Base-by-base conservation (phyloP, 2,113 vertebrate species). In the Mustela lutreola region DNA sequence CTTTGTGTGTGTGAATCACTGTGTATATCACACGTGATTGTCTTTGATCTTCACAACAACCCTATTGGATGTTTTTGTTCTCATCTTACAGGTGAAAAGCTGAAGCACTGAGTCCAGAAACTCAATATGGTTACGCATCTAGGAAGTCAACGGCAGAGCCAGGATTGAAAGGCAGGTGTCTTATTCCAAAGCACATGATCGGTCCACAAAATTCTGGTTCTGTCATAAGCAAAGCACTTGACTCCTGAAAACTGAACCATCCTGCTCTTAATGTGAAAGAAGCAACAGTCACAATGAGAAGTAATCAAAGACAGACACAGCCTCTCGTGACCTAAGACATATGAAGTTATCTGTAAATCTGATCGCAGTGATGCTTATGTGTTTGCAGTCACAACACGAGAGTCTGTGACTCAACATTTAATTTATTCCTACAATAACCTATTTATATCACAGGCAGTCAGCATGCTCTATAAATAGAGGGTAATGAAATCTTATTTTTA, bases 371-470 rank as follows among this genome's bases (percentile, higher is more conserved):
- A 91, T 16, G 42, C 8, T 39, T 91, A 70, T 95, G 28, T 92
- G 60, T 70, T 58, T 95, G 19, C 53, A 73, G 65, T 91, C 39
- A 31, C 89, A 89, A 94, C 19, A 33, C 1, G 19, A 45, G 65
- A 42, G 58, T 65, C 45, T 73, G 73, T 53, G 84, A 88, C 71
- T 96, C 42, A 53, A 81, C 39, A 26, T 93, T 93, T 82, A 67
- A 86, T 73, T 89, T 81, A 78, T 42, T 76, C 22, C 82, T 31
- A 10, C 15, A 5, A 78, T 91, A 65, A 78, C 45, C 33, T 63
- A 87, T 94, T 96, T 92, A 90, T 89, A 95, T 58, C 39, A 81
- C 42, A 86, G 88, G 83, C 80, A 95, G 65, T 31, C 24, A 65
- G 15, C 53, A 36, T 58, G 65, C 5, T 91, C 58, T 91, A 78